Evolutionary conservation across 2,888 invertebrate genomes (phyloP).

Genomic region (Spisula solida): DNA sequence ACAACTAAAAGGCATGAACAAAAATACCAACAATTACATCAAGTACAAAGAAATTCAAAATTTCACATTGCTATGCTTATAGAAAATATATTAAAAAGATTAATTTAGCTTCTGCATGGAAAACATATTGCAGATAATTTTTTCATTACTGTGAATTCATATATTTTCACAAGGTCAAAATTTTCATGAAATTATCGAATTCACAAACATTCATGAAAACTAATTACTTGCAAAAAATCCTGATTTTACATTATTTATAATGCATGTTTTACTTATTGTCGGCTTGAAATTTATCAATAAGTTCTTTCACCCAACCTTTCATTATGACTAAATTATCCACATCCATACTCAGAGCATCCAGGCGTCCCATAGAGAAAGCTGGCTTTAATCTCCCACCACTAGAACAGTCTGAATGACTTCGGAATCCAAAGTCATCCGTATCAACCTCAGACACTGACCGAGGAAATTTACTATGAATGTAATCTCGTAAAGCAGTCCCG

Average conservation of each 20-base stretch:
- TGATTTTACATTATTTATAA: not conserved
- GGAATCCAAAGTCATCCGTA: conserved; percentile 45
- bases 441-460: conserved; percentile 22
- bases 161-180: too few species aligned
- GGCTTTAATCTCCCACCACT: conserved; percentile 62
- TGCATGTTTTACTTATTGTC: not conserved
- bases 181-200: not conserved
- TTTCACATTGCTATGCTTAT: not conserved
- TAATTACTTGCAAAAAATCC: not conserved
- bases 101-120: not conserved
- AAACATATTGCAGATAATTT: not conserved
- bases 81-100: not conserved
- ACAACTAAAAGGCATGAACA: not conserved
- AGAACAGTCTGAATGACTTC: conserved; percentile 52
- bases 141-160: too few species aligned
- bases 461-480: conserved; percentile 67
- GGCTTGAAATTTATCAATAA: conserved; percentile 83
- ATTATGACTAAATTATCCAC: conserved; percentile 80
- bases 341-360: conserved; percentile 78
- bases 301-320: conserved; percentile 83
- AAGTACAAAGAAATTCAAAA: not conserved
- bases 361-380: conserved; percentile 74
- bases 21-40: not conserved
- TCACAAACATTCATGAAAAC: not conserved
- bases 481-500: conserved; percentile 56